Evolutionary conservation across 2,888 invertebrate species (phyloP).

Genomic region (Plagodis pulveraria): DNA sequence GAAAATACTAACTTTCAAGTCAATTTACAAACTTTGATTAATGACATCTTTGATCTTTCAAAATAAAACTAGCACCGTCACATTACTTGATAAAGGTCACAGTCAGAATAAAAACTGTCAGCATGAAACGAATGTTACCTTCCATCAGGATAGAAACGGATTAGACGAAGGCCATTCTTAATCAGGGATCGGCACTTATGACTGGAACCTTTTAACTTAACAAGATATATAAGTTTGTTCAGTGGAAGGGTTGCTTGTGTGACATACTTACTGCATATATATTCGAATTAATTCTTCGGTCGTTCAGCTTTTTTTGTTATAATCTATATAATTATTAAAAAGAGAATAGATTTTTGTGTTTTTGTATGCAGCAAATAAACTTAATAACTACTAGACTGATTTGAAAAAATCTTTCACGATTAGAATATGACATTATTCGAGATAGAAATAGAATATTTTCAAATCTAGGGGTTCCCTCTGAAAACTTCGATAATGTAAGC

Average conservation of each 20-base stretch:
- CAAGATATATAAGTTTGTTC: background rate
- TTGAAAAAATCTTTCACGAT: too few relatives aligned
- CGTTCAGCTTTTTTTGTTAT: too few relatives aligned
- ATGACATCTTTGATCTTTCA: background rate
- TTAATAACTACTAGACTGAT: too few relatives aligned
- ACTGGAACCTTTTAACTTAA: conserved; percentile 16
- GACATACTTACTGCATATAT: background rate
- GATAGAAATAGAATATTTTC: too few relatives aligned
- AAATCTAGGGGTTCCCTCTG: too few relatives aligned
- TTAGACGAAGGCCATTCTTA: conserved; percentile 11
- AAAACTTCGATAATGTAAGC: too few relatives aligned
- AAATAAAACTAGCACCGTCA: background rate
- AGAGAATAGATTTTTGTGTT: too few relatives aligned
- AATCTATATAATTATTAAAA: too few relatives aligned
- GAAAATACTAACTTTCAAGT: too few relatives aligned
- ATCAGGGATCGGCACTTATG: conserved; percentile 14
- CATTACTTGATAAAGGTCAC: background rate
- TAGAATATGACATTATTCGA: too few relatives aligned
- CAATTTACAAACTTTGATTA: background rate
- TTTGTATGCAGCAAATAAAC: too few relatives aligned
- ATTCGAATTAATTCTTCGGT: background rate
- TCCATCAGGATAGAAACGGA: conserved; percentile 3
- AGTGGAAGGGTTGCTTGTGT: background rate
- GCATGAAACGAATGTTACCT: background rate
- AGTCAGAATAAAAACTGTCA: conserved; percentile 5